A percentile compares a stretch with the other conserved stretches of the same genome.
These are phyloP conservation scores for Luidia sarsii DNA, from an alignment of 53 echinoderm and acorn worm species.

Conservation along the genomic window DNA sequence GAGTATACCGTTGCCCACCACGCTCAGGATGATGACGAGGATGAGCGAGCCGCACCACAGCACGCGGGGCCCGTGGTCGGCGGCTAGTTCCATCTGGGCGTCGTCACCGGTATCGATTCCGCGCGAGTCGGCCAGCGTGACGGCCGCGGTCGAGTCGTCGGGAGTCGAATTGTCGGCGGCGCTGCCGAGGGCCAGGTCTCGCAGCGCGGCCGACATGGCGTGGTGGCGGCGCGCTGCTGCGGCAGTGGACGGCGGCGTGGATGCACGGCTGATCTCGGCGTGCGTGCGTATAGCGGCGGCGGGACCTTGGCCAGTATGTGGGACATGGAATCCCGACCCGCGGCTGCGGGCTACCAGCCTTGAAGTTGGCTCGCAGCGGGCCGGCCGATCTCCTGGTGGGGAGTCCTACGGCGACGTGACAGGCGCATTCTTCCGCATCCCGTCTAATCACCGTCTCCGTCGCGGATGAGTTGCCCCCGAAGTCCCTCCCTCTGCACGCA, in stretches of 20 bases:
- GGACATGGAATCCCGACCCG: slow-evolving; percentile 26
- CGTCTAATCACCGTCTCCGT: neutral
- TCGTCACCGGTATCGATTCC: slow-evolving; percentile 24
- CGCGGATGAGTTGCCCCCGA: too few species aligned
- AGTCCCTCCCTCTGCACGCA: too few species aligned
- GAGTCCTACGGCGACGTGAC: neutral
- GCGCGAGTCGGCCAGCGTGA: neutral
- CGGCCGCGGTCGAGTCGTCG: neutral
- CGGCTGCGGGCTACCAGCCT: neutral
- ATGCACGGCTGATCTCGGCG: neutral
- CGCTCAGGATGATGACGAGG: slow-evolving; percentile 77
- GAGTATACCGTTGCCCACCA: slow-evolving; percentile 79
- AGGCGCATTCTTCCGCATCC: slow-evolving; percentile 6
- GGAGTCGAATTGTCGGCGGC: slow-evolving; percentile 10
- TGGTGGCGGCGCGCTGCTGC: too few species aligned
- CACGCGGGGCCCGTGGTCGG: slow-evolving; percentile 63
- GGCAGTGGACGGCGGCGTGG: slow-evolving; percentile 5
- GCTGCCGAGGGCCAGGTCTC: neutral
- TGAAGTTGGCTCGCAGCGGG: neutral
- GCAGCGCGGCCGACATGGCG: slow-evolving; percentile 40
- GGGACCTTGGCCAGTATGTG: slow-evolving; percentile 22
- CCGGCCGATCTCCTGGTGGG: neutral
- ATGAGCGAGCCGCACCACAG: slow-evolving; percentile 84
- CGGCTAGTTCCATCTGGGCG: slow-evolving; percentile 29
- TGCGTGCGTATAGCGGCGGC: slow-evolving; percentile 20